These are phyloP conservation scores for Steromphala cineraria DNA, from an alignment of 2,888 invertebrate species.

Conservation along the genomic window DNA sequence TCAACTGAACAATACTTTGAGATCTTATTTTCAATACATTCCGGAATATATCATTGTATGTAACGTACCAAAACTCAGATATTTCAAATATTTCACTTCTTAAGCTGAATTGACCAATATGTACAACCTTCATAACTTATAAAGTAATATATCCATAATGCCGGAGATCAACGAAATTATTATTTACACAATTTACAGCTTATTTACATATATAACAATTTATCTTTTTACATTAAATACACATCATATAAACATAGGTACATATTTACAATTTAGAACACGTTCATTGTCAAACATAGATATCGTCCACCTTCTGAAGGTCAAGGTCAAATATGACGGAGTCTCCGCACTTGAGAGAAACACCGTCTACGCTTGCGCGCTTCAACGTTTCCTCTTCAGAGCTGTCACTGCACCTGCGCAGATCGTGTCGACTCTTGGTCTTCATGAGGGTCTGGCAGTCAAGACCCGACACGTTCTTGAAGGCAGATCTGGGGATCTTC, in stretches of 20 bases:
- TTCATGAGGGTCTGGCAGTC: neutral
- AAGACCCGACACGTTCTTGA: too few species aligned
- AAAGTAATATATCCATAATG: too few species aligned
- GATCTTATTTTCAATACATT: too few species aligned
- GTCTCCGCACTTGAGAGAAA: neutral
- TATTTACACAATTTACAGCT: too few species aligned
- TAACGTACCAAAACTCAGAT: too few species aligned
- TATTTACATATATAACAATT: neutral
- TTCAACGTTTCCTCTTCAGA: constrained; percentile 7
- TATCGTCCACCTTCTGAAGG: constrained; percentile 15
- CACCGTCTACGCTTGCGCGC: neutral
- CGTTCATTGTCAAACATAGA: neutral
- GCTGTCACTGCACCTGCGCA: neutral
- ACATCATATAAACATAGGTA: neutral
- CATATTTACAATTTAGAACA: neutral
- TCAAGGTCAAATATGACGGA: constrained; percentile 8
- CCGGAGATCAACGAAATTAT: too few species aligned
- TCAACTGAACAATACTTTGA: too few species aligned
- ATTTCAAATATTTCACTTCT: too few species aligned
- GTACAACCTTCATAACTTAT: too few species aligned
- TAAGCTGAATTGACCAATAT: too few species aligned
- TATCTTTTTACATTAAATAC: neutral
- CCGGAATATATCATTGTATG: too few species aligned
- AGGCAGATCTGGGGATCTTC: too few species aligned
- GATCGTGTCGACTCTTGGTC: neutral